Conservation (phyloP, 2,888 invertebrate genomes). For the Stenodera caucasica region DNA sequence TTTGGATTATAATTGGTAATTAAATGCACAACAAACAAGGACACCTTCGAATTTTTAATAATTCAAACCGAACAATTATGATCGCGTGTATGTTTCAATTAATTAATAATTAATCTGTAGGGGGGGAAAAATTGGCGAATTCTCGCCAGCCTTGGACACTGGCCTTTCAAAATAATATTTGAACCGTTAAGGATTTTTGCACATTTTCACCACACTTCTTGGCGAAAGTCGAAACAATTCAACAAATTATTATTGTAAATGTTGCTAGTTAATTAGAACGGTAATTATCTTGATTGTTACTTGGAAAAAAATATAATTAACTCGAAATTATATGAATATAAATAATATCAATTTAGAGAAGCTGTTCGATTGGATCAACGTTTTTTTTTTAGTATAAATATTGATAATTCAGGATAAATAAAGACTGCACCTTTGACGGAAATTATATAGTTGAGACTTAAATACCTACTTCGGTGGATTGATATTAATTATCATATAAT, state of each 20-base stretch:
- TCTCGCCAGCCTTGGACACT: background rate
- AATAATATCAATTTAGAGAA: no score
- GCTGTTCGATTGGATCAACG: no score
- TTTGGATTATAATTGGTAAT: no score
- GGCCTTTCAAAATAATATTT: background rate
- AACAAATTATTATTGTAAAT: background rate
- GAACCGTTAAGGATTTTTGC: background rate
- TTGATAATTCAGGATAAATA: conserved; percentile 28
- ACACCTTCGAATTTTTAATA: no score
- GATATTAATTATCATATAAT: conserved; percentile 48
- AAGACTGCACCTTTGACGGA: conserved; percentile 41
- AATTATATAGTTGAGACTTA: conserved; percentile 40
- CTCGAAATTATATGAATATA: background rate
- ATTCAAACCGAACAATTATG: no score
- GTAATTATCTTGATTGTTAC: background rate
- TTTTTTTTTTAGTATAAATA: background rate
- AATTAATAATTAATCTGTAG: no score
- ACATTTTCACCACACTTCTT: background rate
- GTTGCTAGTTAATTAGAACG: background rate
- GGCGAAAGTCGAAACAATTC: background rate
- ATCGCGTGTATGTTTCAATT: no score
- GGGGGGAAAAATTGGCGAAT: no score
- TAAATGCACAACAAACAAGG: no score
- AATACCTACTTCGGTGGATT: conserved; percentile 40
- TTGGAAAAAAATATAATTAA: background rate